Percentiles rank a stretch among this genome's conserved stretches.
Evolutionary conservation across 2,797 vertebrate genomes (phyloP).

Genomic region (Melanotaenia parkinsoni): DNA sequence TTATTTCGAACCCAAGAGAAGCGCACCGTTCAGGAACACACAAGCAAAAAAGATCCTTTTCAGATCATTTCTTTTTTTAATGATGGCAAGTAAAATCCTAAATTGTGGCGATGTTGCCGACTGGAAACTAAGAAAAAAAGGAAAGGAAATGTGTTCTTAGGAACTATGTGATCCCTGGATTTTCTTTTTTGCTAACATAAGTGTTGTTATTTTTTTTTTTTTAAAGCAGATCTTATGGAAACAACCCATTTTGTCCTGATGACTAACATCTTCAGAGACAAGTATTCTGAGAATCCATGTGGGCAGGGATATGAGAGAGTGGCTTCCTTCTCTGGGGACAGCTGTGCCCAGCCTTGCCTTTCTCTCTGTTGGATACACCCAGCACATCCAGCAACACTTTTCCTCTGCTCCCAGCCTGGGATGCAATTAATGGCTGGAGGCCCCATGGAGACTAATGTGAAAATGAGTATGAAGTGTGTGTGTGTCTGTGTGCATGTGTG

Average conservation of each 20-base stretch:
- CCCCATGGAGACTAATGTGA: constrained; percentile 64
- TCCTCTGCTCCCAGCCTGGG: constrained; percentile 66
- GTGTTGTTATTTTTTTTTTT: constrained; percentile 19
- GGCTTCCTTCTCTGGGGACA: constrained; percentile 65
- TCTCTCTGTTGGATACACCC: constrained; percentile 50
- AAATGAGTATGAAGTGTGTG: constrained; percentile 62
- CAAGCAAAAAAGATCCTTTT: constrained; percentile 1
- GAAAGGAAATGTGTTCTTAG: constrained; percentile 14
- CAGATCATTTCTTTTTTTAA: constrained; percentile 16
- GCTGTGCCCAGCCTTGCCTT: constrained; percentile 75
- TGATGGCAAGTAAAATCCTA: constrained; percentile 28
- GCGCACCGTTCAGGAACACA: constrained; percentile 22
- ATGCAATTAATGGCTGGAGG: constrained; percentile 72
- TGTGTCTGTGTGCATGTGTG: constrained; percentile 29
- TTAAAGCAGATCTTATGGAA: constrained; percentile 50
- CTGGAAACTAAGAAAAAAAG: background rate
- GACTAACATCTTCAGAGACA: constrained; percentile 67
- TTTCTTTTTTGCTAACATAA: constrained; percentile 27
- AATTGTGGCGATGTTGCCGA: constrained; percentile 11
- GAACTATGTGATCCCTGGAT: constrained; percentile 12
- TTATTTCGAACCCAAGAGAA: constrained; percentile 29
- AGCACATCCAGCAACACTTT: constrained; percentile 45
- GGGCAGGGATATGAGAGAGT: constrained; percentile 70
- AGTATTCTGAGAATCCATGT: constrained; percentile 70
- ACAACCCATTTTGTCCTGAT: constrained; percentile 59